Conservation (phyloP, 2,797 vertebrate species). For the Scomberomorus guttatus region DNA sequence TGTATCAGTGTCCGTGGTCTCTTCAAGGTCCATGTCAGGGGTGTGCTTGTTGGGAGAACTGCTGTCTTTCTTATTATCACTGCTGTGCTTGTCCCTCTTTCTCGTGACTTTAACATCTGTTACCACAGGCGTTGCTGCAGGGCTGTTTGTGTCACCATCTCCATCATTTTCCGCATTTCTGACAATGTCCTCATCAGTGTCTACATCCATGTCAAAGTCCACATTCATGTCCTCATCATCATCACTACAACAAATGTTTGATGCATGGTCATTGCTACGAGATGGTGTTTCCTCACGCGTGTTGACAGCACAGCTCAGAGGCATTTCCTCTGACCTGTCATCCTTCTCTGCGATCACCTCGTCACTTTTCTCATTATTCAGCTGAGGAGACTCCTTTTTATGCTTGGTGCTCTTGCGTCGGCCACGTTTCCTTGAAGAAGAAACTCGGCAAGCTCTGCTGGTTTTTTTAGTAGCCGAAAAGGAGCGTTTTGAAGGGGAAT, state of each 20-base stretch:
- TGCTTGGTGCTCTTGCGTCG: not conserved
- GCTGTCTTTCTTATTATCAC: rapidly evolving
- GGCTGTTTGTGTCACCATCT: rapidly evolving
- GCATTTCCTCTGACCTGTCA: conserved; percentile 29
- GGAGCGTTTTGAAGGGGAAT: not conserved
- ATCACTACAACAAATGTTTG: conserved; percentile 39
- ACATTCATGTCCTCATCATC: conserved; percentile 55
- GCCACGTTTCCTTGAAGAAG: not conserved
- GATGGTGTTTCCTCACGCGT: not conserved
- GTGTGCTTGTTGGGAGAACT: rapidly evolving
- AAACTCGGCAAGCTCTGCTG: not conserved
- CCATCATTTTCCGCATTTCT: conserved; percentile 7
- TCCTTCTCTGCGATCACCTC: conserved; percentile 73
- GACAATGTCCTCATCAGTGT: conserved; percentile 29
- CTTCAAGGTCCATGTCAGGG: not conserved
- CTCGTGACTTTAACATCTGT: not conserved
- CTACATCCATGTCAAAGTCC: conserved; percentile 54
- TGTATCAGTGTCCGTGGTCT: not conserved
- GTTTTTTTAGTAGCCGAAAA: not conserved
- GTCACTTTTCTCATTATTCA: not conserved
- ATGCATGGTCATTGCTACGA: rapidly evolving
- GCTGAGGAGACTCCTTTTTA: not conserved
- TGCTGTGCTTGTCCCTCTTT: not conserved
- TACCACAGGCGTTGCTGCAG: not conserved
- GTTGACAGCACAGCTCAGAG: not conserved